phyloP scores from a whole-genome alignment of 64 coral and sea anemone species.

The Dendronephthya gigantea region DNA sequence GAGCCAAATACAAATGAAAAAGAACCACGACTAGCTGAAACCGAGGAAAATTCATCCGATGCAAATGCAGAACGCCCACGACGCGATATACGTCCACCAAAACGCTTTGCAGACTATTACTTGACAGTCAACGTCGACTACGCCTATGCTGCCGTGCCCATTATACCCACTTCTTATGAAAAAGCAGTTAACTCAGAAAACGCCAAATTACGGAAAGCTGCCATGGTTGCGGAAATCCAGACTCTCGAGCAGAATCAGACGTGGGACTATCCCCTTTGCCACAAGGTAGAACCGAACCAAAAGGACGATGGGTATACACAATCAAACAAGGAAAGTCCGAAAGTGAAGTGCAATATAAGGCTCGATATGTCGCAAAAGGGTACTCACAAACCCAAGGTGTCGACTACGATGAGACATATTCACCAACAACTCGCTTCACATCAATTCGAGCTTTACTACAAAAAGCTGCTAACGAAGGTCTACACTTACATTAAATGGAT shows the following conservation, averaged over 20 bases:
- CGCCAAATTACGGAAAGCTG: conserved; percentile 28
- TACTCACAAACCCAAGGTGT: conserved; percentile 17
- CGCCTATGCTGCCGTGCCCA: no score
- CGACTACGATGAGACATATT: no score
- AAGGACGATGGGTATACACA: conserved; percentile 35
- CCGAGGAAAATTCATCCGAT: neutral
- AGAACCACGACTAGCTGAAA: neutral
- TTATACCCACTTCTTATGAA: no score
- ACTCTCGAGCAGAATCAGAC: no score
- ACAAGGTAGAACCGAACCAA: conserved; percentile 23
- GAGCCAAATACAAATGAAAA: neutral
- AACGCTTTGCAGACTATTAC: neutral
- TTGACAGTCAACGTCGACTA: conserved; percentile 7
- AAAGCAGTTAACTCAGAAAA: conserved; percentile 22
- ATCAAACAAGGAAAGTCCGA: no score
- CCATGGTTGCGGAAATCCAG: conserved; percentile 40
- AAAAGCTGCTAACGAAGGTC: no score
- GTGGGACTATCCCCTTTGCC: neutral
- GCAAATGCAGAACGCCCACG: neutral
- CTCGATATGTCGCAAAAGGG: conserved; percentile 24
- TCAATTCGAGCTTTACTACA: no score
- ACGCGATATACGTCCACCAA: neutral
- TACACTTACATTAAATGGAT: conserved; percentile 38
- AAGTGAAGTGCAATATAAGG: conserved; percentile 33
- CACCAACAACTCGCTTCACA: no score